Evolutionary conservation across 2,888 invertebrate species (phyloP), one percentile per base, ranked within the genome.

Genomic region (Amblyjoppa proteus): DNA sequence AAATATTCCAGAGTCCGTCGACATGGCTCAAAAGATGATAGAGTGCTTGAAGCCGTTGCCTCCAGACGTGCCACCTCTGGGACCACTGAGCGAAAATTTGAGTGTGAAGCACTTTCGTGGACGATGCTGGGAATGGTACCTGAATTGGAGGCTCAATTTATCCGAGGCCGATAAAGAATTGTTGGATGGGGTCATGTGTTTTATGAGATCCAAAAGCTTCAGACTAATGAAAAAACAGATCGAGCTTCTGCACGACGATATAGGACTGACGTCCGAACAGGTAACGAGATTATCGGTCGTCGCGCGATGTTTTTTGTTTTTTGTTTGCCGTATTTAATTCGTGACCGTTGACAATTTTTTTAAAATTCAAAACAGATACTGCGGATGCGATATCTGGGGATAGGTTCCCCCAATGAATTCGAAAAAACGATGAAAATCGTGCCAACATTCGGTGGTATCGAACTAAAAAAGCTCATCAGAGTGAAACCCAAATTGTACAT

Each of bases 401-500:
- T 95, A 73, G 94, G 94, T 0, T 95, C 96, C 91, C 96, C 96
- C 0, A 92, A 95, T 1, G 96, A 96, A 88, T 94, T 96, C 0
- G 94, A 94, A 81, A 93, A 95, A 16, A 95, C 96, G 56, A 89
- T 97, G 2, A 92, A 94, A 6, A 95, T 95, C 90, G 95, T 96
- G 2, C 28, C 78, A 64, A 81, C 93, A 0, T 92, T 96, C 34
- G 95, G 95, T 74, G 96, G 95, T 0, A 89, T 95, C 1, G 95
- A 96, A 87, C 95, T 97, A 69, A 94, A 94, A 80, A 94, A 95
- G 16, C 4, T 90, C 49, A 94, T 96, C 51, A 94, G 92, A 89
- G 92, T 91, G 28, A 95, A 95, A 89, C 97, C 97, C 13, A 96
- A 96, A 87, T 95, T 97, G 87, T 92, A 96, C 71, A 96, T 95